A percentile compares a stretch with the other conserved stretches of the same genome.
Conservation (phyloP, 2,888 invertebrate species). For the Teleiodes luculella region DNA sequence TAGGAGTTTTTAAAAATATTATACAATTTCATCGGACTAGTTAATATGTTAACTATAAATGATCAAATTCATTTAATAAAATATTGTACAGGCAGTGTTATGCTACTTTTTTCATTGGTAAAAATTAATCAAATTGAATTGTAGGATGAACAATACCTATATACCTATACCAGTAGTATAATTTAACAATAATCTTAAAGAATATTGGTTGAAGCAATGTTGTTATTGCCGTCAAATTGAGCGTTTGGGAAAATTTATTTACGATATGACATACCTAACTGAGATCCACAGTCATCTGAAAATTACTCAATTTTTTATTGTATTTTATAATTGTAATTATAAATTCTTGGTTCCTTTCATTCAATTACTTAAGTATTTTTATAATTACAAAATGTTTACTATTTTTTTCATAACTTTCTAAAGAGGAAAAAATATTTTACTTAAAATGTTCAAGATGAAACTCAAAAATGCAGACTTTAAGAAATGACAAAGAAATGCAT, state of each 20-base stretch:
- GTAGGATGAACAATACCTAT: too few species aligned
- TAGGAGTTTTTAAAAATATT: background rate
- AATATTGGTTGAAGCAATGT: conserved; percentile 56
- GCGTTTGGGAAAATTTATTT: conserved; percentile 56
- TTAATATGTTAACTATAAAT: background rate
- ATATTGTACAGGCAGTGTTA: background rate
- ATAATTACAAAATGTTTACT: background rate
- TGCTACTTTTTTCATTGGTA: background rate
- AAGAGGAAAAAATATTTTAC: too few species aligned
- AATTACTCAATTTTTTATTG: conserved; percentile 57
- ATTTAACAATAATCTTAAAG: conserved; percentile 51
- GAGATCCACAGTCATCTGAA: conserved; percentile 77
- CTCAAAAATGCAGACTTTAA: too few species aligned
- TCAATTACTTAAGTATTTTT: background rate
- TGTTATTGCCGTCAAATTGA: conserved; percentile 44
- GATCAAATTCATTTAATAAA: background rate
- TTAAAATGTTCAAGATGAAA: too few species aligned
- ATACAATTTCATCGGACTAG: too few species aligned
- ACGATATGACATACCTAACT: conserved; percentile 60
- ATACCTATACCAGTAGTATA: too few species aligned
- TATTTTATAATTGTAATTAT: background rate
- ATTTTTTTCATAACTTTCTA: too few species aligned
- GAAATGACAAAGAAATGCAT: too few species aligned
- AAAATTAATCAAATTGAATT: background rate
- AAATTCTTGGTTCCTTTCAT: background rate